Percentiles rank a stretch among this genome's conserved stretches.
Evolutionary conservation across 2,797 vertebrate genomes (phyloP).

Genomic region (Poliocrania exsul): DNA sequence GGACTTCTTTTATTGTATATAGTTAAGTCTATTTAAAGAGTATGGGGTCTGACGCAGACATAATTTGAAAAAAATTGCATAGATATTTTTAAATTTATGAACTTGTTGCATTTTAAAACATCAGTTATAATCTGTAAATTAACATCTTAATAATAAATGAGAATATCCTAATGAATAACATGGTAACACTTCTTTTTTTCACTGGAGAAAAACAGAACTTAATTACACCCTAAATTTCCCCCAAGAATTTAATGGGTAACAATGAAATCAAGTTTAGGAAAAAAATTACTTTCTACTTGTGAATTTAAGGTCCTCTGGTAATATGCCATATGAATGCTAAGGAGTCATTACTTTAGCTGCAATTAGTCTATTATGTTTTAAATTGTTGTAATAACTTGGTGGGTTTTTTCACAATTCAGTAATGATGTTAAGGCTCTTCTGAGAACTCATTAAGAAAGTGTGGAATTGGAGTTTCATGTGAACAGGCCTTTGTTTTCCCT

Average conservation of each 20-base stretch:
- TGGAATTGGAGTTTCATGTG: conserved; percentile 34
- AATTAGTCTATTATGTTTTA: conserved; percentile 17
- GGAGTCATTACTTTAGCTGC: conserved; percentile 7
- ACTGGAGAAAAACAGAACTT: neutral
- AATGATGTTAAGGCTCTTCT: conserved; percentile 41
- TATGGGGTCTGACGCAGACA: neutral
- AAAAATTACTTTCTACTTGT: neutral
- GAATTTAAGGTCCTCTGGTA: neutral
- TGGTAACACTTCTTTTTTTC: neutral
- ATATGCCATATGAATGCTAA: neutral
- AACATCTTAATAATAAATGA: neutral
- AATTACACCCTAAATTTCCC: neutral
- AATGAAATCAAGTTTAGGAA: neutral
- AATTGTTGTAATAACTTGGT: neutral
- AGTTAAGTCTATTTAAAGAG: neutral
- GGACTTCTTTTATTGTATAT: neutral
- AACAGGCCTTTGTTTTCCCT: conserved; percentile 66
- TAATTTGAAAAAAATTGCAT: neutral
- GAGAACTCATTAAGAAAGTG: conserved; percentile 43
- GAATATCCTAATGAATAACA: neutral
- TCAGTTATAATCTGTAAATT: neutral
- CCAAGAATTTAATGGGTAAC: neutral
- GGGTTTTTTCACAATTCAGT: neutral
- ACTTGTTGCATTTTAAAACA: neutral
- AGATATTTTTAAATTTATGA: neutral